Percentiles rank a stretch among this genome's conserved stretches.
These are phyloP conservation scores for Hoplodrina blanda DNA, from an alignment of 2,888 invertebrate genomes.

Conservation along the genomic window DNA sequence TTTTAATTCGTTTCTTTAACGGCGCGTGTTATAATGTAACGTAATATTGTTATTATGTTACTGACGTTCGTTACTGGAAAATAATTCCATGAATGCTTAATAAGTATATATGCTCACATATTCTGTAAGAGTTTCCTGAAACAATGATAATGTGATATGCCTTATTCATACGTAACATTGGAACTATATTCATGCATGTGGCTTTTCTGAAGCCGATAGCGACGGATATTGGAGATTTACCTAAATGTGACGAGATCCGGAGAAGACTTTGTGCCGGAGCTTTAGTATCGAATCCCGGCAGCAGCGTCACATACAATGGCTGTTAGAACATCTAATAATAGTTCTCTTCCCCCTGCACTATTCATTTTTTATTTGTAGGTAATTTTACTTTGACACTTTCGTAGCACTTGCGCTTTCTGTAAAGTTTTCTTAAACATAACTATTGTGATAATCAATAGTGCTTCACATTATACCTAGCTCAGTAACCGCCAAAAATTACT, in stretches of 20 bases:
- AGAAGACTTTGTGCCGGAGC: slow-evolving; percentile 80
- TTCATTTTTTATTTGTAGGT: slow-evolving; percentile 61
- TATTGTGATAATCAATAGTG: not conserved
- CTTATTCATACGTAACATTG: slow-evolving; percentile 64
- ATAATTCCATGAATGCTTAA: slow-evolving; percentile 46
- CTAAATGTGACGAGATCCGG: slow-evolving; percentile 85
- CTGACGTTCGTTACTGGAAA: slow-evolving; percentile 14
- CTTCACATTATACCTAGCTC: not conserved
- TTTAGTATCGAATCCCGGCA: slow-evolving; percentile 75
- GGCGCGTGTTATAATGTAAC: not conserved
- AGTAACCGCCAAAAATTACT: not conserved
- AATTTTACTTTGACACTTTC: slow-evolving; percentile 37
- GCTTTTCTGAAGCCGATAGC: slow-evolving; percentile 79
- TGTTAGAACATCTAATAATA: slow-evolving; percentile 78
- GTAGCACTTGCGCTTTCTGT: not conserved
- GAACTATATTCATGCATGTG: slow-evolving; percentile 72
- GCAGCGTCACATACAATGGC: slow-evolving; percentile 74
- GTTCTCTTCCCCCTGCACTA: slow-evolving; percentile 71
- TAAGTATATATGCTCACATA: slow-evolving; percentile 34
- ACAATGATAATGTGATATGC: slow-evolving; percentile 52
- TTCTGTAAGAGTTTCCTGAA: slow-evolving; percentile 41
- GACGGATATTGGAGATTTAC: slow-evolving; percentile 87
- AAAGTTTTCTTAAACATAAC: not conserved
- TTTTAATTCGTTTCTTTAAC: not conserved
- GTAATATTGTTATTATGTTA: slow-evolving; percentile 11